phyloP scores from a whole-genome alignment of 2,888 invertebrate species.

The Brenthis hecate region DNA sequence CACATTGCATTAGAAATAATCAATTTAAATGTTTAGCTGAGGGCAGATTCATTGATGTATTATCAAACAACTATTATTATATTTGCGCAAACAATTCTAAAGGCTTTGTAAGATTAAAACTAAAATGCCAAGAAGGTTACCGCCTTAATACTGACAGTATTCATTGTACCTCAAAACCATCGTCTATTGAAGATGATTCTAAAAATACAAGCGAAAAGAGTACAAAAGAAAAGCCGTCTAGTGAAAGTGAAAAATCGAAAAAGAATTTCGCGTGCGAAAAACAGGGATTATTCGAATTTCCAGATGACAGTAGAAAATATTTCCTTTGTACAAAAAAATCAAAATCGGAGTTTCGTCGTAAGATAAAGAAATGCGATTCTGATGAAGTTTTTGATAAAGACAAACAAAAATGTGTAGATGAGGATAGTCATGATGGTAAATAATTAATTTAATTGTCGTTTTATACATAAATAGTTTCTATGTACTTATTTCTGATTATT shows the following conservation, averaged over 20 bases:
- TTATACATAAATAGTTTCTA: no score
- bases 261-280: constrained; percentile 55
- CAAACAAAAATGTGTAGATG: constrained; percentile 62
- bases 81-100: constrained; percentile 63
- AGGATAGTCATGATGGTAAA: constrained; percentile 59
- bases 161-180: constrained; percentile 48
- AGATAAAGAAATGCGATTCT: constrained; percentile 66
- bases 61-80: constrained; percentile 66
- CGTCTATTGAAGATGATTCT: constrained; percentile 36
- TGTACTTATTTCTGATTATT: constrained; percentile 1
- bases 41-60: constrained; percentile 66
- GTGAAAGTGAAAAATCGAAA: constrained; percentile 30
- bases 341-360: constrained; percentile 52
- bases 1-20: constrained; percentile 73
- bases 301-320: constrained; percentile 69
- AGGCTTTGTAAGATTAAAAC: constrained; percentile 61
- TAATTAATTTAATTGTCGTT: neutral
- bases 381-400: constrained; percentile 69
- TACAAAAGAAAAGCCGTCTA: constrained; percentile 34
- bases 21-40: constrained; percentile 72
- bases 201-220: constrained; percentile 47
- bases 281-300: constrained; percentile 64
- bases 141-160: constrained; percentile 58
- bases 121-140: constrained; percentile 64
- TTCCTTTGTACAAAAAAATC: constrained; percentile 65